Conservation (phyloP, 37 sponge, comb jelly and placozoan genomes). For the Halichondria panicea region DNA sequence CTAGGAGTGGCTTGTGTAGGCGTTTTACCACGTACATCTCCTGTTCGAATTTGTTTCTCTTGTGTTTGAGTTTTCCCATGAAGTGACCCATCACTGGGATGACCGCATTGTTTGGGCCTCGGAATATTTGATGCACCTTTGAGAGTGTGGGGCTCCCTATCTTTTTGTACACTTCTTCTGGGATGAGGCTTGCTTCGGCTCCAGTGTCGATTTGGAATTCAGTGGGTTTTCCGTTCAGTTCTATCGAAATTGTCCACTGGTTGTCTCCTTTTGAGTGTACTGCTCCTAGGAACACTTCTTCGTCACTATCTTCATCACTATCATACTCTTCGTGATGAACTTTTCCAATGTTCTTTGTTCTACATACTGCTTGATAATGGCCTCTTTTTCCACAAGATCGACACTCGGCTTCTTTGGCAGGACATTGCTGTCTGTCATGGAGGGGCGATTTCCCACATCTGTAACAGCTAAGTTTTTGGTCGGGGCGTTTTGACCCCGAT, state of each 20-base stretch:
- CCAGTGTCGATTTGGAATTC: constrained; percentile 23
- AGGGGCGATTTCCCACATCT: constrained; percentile 21
- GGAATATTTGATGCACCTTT: neutral
- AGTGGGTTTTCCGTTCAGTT: constrained; percentile 4
- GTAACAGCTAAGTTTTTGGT: neutral
- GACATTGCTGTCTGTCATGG: constrained; percentile 7
- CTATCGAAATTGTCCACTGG: constrained; percentile 2
- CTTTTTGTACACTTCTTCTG: neutral
- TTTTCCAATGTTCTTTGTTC: neutral
- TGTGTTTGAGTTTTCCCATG: neutral
- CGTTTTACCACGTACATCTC: neutral
- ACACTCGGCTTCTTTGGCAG: constrained; percentile 22
- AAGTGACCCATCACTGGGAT: constrained; percentile 6
- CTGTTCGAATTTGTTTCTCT: neutral
- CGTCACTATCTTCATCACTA: neutral
- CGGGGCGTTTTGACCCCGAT: neutral
- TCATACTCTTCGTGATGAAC: neutral
- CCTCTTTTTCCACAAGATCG: constrained; percentile 12
- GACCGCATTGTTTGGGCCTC: constrained; percentile 4
- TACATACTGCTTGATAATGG: neutral
- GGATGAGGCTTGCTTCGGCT: constrained; percentile 7
- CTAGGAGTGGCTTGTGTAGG: constrained; percentile 4
- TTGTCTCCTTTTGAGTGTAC: neutral
- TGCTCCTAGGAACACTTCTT: neutral
- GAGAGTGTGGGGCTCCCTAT: neutral